phyloP scores from a whole-genome alignment of 1,140 invertebrate genomes.

The Parapsyche elsis region DNA sequence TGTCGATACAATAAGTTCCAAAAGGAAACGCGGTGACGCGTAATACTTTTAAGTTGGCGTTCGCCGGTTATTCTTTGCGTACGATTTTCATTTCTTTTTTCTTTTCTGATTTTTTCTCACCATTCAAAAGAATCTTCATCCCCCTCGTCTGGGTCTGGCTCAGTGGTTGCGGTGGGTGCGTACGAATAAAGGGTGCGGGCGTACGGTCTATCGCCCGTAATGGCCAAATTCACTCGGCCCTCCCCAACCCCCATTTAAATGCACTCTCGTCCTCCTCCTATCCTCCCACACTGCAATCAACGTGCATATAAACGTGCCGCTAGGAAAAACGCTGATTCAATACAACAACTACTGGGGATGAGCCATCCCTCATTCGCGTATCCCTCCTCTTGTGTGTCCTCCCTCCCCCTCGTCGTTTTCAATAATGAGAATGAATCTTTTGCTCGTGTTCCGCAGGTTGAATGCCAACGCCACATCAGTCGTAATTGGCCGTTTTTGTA shows the following conservation, averaged over 20 bases:
- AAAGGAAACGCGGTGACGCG: neutral
- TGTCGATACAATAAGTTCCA: neutral
- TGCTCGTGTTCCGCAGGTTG: neutral
- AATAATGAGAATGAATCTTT: constrained; percentile 13
- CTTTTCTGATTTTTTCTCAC: neutral
- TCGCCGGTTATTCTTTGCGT: neutral
- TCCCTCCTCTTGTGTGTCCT: no score
- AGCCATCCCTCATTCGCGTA: neutral
- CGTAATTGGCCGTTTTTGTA: neutral
- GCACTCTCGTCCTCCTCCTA: neutral
- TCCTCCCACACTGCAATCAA: neutral
- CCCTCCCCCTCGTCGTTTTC: neutral
- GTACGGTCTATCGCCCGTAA: constrained; percentile 46
- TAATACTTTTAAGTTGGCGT: neutral
- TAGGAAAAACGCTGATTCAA: constrained; percentile 27
- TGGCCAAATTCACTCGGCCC: constrained; percentile 47
- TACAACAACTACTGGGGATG: neutral
- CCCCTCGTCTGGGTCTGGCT: neutral
- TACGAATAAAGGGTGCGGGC: constrained; percentile 38
- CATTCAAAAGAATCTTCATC: neutral
- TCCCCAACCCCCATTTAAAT: neutral
- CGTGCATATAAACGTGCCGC: neutral
- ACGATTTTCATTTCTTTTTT: neutral
- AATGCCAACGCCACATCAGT: neutral
- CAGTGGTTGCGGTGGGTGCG: constrained; percentile 41